A percentile compares a stretch with the other conserved stretches of the same genome.
Evolutionary conservation across 2,113 vertebrate species (phyloP).

Genomic region (Pristiophorus japonicus): DNA sequence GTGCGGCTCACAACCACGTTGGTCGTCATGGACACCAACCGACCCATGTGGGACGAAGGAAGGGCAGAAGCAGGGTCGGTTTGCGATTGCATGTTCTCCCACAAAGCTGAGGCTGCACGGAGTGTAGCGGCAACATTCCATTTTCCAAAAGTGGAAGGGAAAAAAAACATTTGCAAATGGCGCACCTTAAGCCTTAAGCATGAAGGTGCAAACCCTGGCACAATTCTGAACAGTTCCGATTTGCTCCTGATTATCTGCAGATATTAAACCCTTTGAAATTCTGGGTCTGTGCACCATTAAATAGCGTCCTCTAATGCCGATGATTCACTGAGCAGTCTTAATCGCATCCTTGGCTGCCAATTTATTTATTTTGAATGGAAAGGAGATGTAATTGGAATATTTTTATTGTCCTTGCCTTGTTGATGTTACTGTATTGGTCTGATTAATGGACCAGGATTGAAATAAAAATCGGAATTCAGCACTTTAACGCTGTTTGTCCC

Average conservation of each 20-base stretch:
- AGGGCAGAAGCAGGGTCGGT: not conserved
- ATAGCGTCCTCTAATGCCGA: not conserved
- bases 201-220: too few relatives aligned
- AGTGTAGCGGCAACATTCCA: not conserved
- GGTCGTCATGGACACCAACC: too few relatives aligned
- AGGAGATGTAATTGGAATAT: conserved; percentile 36
- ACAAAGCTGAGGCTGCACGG: not conserved
- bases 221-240: not conserved
- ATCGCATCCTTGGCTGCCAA: not conserved
- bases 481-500: conserved; percentile 52
- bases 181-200: not conserved
- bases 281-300: not conserved
- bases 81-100: not conserved
- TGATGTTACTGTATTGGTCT: conserved; percentile 37
- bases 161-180: not conserved
- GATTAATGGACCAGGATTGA: not conserved
- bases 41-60: too few relatives aligned
- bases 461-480: conserved; percentile 44
- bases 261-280: not conserved
- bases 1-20: too few relatives aligned
- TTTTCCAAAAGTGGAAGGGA: not conserved
- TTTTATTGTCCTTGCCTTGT: conserved; percentile 39
- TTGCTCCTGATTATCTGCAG: not conserved
- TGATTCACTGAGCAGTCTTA: not conserved
- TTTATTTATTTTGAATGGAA: conserved; percentile 50